Evolutionary conservation across 2,797 vertebrate species (phyloP).

Genomic region (Pogoniulus pusillus): DNA sequence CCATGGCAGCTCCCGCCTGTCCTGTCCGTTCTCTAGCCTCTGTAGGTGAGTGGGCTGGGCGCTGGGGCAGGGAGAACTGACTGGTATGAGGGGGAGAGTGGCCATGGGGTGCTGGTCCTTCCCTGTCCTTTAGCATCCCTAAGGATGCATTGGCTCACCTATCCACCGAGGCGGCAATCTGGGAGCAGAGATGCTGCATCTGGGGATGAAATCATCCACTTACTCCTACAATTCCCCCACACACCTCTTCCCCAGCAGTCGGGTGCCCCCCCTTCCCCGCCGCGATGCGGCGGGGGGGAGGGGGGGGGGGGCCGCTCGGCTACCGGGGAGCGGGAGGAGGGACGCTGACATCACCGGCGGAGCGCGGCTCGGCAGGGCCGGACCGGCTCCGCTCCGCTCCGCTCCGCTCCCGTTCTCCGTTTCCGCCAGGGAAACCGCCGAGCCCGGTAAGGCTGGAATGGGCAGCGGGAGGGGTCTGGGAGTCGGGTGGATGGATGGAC

Average conservation of each 20-base stretch:
- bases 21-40: not conserved
- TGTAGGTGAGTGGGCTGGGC: not conserved
- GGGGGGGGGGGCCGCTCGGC: not conserved
- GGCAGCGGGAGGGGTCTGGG: not conserved
- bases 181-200: conserved; percentile 44
- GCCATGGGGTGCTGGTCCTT: not conserved
- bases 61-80: not conserved
- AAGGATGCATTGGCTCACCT: not conserved
- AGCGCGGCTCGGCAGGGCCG: conserved; percentile 45
- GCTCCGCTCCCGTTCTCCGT: conserved; percentile 20
- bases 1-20: not conserved
- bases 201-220: conserved; percentile 52
- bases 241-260: not conserved
- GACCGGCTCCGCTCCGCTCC: conserved; percentile 11
- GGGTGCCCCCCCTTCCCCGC: not conserved
- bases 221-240: conserved; percentile 15
- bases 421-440: not conserved
- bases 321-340: conserved; percentile 22
- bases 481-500: not conserved
- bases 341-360: conserved; percentile 65
- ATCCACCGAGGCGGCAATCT: not conserved
- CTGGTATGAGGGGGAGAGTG: not conserved
- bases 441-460: conserved; percentile 33
- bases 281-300: not conserved
- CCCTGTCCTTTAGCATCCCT: not conserved